A percentile compares a stretch with the other conserved stretches of the same genome.
Evolutionary conservation across 2,113 vertebrate genomes (phyloP).

Genomic region (Lagopus muta): DNA sequence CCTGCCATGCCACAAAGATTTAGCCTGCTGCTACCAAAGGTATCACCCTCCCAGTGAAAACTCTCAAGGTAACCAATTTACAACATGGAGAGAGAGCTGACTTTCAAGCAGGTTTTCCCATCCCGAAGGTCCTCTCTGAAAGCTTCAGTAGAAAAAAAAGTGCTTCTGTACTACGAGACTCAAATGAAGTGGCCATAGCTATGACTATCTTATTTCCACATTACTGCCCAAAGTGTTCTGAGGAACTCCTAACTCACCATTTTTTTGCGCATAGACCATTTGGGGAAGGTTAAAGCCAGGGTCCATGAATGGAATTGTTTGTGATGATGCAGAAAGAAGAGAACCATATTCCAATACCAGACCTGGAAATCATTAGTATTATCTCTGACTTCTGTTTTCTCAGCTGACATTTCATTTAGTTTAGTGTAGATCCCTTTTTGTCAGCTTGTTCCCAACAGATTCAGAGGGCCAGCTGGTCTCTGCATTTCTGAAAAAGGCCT

Average conservation of each 20-base stretch:
- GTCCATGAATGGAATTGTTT: background rate
- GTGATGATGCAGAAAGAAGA: background rate
- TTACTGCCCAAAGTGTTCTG: background rate
- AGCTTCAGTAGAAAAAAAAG: background rate
- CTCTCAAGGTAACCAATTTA: background rate
- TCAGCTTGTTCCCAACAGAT: background rate
- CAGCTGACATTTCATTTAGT: background rate
- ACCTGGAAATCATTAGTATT: background rate
- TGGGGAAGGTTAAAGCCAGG: background rate
- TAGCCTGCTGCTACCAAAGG: background rate
- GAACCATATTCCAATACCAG: background rate
- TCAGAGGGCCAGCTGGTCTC: slow-evolving; percentile 5
- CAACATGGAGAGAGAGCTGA: background rate
- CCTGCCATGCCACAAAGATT: background rate
- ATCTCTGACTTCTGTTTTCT: background rate
- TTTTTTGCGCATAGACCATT: background rate
- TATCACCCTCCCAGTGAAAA: background rate
- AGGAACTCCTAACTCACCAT: background rate
- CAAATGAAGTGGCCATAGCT: background rate
- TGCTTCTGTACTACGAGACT: background rate
- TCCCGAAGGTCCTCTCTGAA: background rate
- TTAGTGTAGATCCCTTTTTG: background rate
- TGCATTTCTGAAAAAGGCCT: background rate
- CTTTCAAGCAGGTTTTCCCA: background rate
- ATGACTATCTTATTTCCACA: background rate